Evolutionary conservation across 2,113 vertebrate species (phyloP).

Genomic region (Henicopernis longicauda): DNA sequence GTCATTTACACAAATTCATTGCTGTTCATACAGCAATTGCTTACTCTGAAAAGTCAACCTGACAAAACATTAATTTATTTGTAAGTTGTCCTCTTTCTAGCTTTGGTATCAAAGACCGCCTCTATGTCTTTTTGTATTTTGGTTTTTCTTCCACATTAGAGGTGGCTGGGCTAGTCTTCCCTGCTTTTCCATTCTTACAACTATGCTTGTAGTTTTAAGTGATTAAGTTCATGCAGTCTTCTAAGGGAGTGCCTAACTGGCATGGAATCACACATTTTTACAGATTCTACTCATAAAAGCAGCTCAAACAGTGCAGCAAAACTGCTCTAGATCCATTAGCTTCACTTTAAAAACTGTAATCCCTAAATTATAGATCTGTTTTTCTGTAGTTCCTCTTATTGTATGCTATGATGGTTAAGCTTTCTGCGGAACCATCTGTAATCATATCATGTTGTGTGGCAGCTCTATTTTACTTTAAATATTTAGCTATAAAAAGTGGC

Average conservation of each 20-base stretch:
- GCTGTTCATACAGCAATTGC: neutral
- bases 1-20: neutral
- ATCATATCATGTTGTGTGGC: neutral
- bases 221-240: neutral
- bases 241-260: neutral
- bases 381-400: neutral
- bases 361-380: conserved; percentile 24
- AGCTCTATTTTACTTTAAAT: neutral
- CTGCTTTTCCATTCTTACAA: neutral
- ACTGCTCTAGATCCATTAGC: conserved; percentile 26
- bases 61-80: neutral
- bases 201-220: neutral
- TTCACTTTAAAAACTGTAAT: neutral
- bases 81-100: neutral
- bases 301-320: conserved; percentile 18
- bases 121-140: neutral
- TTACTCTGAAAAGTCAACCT: neutral
- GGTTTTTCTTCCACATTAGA: rapidly evolving
- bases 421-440: neutral
- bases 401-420: rapidly evolving
- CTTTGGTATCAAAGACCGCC: neutral
- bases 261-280: neutral
- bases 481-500: neutral
- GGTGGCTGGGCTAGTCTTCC: neutral
- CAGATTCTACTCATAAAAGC: conserved; percentile 13